Evolutionary conservation across 1,140 invertebrate genomes (phyloP).

Genomic region (honey bee (Apis mellifera)): Amel_HAv3.1 CM009935.2:3057001-3057500

Average conservation of each 20-base stretch:
- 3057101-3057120: too few species aligned
- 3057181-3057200: too few species aligned
- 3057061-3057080: too few species aligned
- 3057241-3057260: background rate
- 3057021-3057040: too few species aligned
- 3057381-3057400: slow-evolving; percentile 41
- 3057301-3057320: slow-evolving; percentile 57
- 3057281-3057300: slow-evolving; percentile 1
- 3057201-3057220: too few species aligned
- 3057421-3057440: slow-evolving; percentile 61
- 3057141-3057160: too few species aligned
- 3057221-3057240: too few species aligned
- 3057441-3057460: slow-evolving; percentile 55
- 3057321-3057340: slow-evolving; percentile 44
- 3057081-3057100: too few species aligned
- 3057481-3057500: slow-evolving; percentile 68
- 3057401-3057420: slow-evolving; percentile 47
- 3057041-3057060: too few species aligned
- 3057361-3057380: slow-evolving; percentile 54
- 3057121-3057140: too few species aligned
- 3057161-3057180: too few species aligned
- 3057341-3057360: slow-evolving; percentile 56
- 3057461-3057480: slow-evolving; percentile 66
- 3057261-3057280: background rate
- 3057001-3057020: too few species aligned